Evolutionary conservation across 1,140 invertebrate genomes (phyloP).

Genomic region (Drosophila prosaltans): DNA sequence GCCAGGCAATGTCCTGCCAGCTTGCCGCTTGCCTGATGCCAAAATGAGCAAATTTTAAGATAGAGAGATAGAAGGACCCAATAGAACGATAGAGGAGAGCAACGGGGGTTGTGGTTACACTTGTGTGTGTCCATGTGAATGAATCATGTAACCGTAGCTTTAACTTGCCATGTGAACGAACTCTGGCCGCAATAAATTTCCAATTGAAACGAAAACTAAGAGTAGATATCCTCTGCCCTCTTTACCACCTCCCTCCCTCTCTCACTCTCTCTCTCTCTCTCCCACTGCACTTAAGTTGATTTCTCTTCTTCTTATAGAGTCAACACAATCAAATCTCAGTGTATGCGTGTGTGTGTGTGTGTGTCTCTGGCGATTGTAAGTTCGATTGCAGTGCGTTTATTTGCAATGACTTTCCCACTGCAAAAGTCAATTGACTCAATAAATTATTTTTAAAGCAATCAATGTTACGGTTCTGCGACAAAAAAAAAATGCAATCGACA

Average conservation of each 20-base stretch:
- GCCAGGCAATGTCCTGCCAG: constrained; percentile 28
- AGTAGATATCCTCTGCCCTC: constrained; percentile 16
- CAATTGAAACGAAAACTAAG: constrained; percentile 58
- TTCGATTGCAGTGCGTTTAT: constrained; percentile 78
- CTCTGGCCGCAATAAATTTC: constrained; percentile 77
- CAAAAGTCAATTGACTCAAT: constrained; percentile 81
- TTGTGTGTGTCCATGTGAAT: constrained; percentile 50
- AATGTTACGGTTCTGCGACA: constrained; percentile 64
- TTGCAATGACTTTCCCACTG: constrained; percentile 62
- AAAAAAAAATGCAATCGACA: constrained; percentile 56
- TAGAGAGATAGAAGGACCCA: constrained; percentile 1
- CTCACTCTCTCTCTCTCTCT: constrained; percentile 2
- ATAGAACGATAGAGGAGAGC: background rate
- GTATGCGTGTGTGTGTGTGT: constrained; percentile 32
- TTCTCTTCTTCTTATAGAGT: constrained; percentile 50
- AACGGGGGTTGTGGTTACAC: background rate
- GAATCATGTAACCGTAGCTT: constrained; percentile 69
- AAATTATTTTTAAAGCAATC: constrained; percentile 82
- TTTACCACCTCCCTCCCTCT: background rate
- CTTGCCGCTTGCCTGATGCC: constrained; percentile 1
- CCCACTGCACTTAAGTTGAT: constrained; percentile 63
- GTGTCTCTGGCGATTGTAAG: constrained; percentile 60
- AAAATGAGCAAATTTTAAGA: constrained; percentile 47
- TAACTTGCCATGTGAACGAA: constrained; percentile 78
- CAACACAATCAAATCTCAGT: constrained; percentile 58